Base-by-base conservation (phyloP, 2,797 vertebrate species). In the Myiotriccus ornatus region DNA sequence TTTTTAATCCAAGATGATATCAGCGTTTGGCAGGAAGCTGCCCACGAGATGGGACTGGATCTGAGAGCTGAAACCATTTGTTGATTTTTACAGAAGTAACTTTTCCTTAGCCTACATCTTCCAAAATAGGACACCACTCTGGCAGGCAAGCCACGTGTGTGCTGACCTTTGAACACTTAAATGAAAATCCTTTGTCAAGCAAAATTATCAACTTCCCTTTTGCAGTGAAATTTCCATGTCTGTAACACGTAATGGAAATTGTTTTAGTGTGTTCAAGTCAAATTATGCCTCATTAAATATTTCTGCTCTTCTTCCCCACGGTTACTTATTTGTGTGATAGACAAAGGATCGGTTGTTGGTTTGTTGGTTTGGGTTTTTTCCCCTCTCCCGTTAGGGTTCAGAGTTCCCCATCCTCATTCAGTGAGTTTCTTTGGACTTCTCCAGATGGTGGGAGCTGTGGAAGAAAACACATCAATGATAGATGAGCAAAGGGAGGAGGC, bases 1-100 rank as follows among this genome's bases (percentile, higher is more conserved):
- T 97, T 93, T 97, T 96, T 94, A 96, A 95, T 97, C 89, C 88
- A 96, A 91, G 94, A 94, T 97, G 84, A 94, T 96, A 96, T 68
- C 92, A 93, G 89, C 78, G 71, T 95, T 96, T 97, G 96, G 68
- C 95, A 90, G 88, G 84, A 91, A 84, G 78, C 90, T 91, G 90
- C 89, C 89, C 73, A 60, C 0, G 2, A 95, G 93, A 75, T 55
- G 88, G 52, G 57, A 16, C 59, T 79, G 19, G 60, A 44, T 91
- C 69, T 69, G 53, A 96, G 93, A 89, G 32, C 14, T 93, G 76
- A 81, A 97, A 87, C 71, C 85, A 93, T 79, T 90, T 75, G 82
- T 95, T 96, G 93, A 50, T 91, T 96, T 97, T 97, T 97, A 94
- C 93, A 91, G 84, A 94, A 93, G 75, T 96, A 90, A 89, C 91